A percentile compares a stretch with the other conserved stretches of the same genome.
phyloP scores from a whole-genome alignment of 2,113 vertebrate genomes.

The Otis tarda region DNA sequence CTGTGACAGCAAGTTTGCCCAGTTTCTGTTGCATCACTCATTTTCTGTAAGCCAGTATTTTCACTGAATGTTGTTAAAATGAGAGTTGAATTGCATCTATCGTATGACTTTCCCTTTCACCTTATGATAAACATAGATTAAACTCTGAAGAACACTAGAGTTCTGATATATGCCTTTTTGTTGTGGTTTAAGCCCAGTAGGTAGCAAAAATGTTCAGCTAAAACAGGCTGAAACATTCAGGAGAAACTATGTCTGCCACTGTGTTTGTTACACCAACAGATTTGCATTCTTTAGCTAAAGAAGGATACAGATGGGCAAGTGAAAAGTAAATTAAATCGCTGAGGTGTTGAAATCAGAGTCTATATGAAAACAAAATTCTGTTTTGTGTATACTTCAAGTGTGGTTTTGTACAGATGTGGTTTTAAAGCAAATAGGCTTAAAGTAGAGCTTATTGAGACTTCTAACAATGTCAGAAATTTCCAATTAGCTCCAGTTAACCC shows the following conservation, averaged over 20 bases:
- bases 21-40: background rate
- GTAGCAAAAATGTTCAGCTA: background rate
- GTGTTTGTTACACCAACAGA: background rate
- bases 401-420: background rate
- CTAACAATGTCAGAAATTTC: background rate
- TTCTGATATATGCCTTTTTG: background rate
- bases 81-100: background rate
- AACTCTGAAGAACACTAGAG: background rate
- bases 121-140: background rate
- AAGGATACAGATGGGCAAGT: background rate
- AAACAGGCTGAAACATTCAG: background rate
- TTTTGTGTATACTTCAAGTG: background rate
- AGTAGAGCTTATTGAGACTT: background rate
- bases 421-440: background rate
- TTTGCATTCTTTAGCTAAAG: background rate
- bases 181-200: background rate
- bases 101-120: background rate
- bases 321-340: background rate
- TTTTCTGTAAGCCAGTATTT: background rate
- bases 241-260: background rate
- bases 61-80: background rate
- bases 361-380: background rate
- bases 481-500: background rate
- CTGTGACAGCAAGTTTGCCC: background rate
- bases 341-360: background rate